These are phyloP conservation scores for Polypedilum pembai DNA, from an alignment of 1,140 invertebrate species.

Conservation along the genomic window DNA sequence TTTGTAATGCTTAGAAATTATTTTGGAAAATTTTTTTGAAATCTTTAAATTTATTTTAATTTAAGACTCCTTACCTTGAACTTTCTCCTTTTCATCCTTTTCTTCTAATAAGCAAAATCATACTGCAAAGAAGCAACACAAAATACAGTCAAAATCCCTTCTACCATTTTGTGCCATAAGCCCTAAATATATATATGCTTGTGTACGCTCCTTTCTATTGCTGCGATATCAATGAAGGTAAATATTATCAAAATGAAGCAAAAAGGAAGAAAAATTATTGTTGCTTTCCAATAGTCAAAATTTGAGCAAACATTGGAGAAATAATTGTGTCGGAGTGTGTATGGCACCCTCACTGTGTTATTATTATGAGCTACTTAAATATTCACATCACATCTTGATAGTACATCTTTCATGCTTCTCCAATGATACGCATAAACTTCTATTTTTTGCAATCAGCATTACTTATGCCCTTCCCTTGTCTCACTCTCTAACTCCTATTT, in stretches of 20 bases:
- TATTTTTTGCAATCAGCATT: constrained; percentile 26
- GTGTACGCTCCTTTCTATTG: neutral
- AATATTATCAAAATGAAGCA: neutral
- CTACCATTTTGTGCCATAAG: constrained; percentile 1
- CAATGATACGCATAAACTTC: constrained; percentile 27
- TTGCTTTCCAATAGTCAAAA: neutral
- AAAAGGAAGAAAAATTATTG: neutral
- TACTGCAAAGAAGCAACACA: no score
- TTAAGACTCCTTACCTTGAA: no score
- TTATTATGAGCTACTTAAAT: constrained; percentile 16
- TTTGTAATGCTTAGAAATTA: no score
- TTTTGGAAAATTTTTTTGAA: no score
- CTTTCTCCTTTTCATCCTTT: no score
- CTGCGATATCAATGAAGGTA: neutral
- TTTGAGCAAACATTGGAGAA: neutral
- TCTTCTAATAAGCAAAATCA: no score
- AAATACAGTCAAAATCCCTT: constrained; percentile 4
- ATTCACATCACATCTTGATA: constrained; percentile 26
- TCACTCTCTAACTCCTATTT: neutral
- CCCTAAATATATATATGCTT: constrained; percentile 4
- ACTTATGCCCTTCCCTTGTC: neutral
- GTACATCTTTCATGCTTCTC: constrained; percentile 26
- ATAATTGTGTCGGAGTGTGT: neutral
- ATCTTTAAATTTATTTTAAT: no score
- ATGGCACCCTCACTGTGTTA: constrained; percentile 21